Base-by-base conservation (phyloP, 2,113 vertebrate species). In the Antigone vipio region DNA sequence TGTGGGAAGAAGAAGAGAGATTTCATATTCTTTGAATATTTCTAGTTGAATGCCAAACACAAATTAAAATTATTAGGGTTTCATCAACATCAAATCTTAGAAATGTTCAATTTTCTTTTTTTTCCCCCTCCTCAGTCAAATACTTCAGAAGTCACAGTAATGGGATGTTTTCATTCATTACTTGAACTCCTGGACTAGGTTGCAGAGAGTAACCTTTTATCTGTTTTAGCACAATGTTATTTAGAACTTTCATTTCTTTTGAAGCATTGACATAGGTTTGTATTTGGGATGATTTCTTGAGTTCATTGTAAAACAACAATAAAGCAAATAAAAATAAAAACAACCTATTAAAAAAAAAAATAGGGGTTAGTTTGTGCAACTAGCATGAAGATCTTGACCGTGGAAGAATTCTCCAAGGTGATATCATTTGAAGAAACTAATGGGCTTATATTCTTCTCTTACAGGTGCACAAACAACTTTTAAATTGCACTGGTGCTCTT, bases 311-410 rank as follows among this genome's bases (percentile, higher is more conserved):
- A 62, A 85, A 47, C 11, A 55, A 5, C 2, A 73, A 47, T 11
- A 58, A 64, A 76, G 2, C 2, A 78, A 85, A 73, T 20, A 34
- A 75, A 76, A 79, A 23, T 16, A 22, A 62, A 66, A 59, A 27
- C 3, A 32, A 23, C 3, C 0, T 47, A 3, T 20, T 49, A 38
- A 35, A 13, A 32, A 11, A 50, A 15, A 56, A 67, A 42, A n/a
- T 2, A 35, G 1, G 5, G 1, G 1, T 62, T 60, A 64, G 5
- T 55, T 19, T 34, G 4, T 45, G 11, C 18, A 62, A 49, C 7
- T 34, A 64, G 2, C 12, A 47, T 26, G 15, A 52, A 59, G 3
- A 5, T 72, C 12, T 80, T 90, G 14, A 72, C 9, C 6, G 77
- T 0, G 18, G 14, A 80, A 66, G 11, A 77, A 59, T 40, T 80